phyloP scores from a whole-genome alignment of 2,888 invertebrate genomes.

The Dendrolimus pini region DNA sequence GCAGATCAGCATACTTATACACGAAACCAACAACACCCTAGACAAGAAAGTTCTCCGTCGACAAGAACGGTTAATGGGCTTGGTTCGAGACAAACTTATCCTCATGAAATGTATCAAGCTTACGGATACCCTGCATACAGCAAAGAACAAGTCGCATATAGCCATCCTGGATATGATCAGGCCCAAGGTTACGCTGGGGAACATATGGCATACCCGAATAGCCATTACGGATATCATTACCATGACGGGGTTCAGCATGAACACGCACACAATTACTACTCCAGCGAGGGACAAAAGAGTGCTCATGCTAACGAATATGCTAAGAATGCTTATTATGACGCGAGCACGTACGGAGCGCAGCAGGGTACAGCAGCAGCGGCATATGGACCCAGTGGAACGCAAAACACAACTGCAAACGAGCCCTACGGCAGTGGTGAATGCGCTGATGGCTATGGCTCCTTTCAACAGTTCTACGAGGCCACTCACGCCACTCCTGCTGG shows the following conservation, averaged over 20 bases:
- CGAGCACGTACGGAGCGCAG: slow-evolving; percentile 53
- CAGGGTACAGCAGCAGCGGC: slow-evolving; percentile 42
- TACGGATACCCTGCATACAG: slow-evolving; percentile 72
- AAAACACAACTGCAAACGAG: slow-evolving; percentile 56
- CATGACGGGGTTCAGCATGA: slow-evolving; percentile 61
- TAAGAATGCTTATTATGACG: slow-evolving; percentile 67
- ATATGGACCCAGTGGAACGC: slow-evolving; percentile 26
- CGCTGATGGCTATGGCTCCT: slow-evolving; percentile 81
- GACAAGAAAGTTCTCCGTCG: slow-evolving; percentile 53
- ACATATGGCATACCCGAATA: slow-evolving; percentile 62
- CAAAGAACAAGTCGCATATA: slow-evolving; percentile 71
- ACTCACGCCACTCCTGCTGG: slow-evolving; percentile 74
- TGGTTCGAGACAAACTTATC: slow-evolving; percentile 53
- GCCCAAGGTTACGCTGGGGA: slow-evolving; percentile 58
- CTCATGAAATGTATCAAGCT: slow-evolving; percentile 71
- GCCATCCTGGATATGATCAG: slow-evolving; percentile 76
- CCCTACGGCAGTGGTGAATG: slow-evolving; percentile 66
- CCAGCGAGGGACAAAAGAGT: slow-evolving; percentile 67
- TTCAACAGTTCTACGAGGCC: slow-evolving; percentile 82
- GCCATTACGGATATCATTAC: slow-evolving; percentile 71
- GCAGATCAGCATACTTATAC: slow-evolving; percentile 66
- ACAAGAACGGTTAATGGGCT: slow-evolving; percentile 57
- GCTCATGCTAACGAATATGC: slow-evolving; percentile 71
- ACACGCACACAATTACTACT: slow-evolving; percentile 61
- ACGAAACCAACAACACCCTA: slow-evolving; percentile 54